Conservation (phyloP, 2,888 invertebrate genomes). For the Urechis unicinctus region DNA sequence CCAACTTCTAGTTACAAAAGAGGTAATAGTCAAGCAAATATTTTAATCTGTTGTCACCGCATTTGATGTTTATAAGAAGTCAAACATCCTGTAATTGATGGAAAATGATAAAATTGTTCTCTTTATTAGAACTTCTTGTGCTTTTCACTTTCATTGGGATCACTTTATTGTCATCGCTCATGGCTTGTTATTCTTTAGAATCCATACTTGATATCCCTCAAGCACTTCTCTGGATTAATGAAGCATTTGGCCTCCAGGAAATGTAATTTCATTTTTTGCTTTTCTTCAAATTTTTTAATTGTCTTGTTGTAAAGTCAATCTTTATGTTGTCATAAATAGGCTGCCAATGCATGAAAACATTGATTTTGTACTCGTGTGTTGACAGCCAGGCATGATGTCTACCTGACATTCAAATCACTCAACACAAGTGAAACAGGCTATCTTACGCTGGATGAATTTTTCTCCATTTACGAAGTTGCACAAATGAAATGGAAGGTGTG, state of each 20-base stretch:
- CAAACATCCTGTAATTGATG: too few species aligned
- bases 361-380: too few species aligned
- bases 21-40: slow-evolving; percentile 36
- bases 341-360: neutral
- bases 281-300: neutral
- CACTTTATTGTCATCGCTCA: neutral
- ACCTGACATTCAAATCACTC: slow-evolving; percentile 74
- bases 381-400: slow-evolving; percentile 67
- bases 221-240: slow-evolving; percentile 76
- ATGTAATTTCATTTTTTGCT: slow-evolving; percentile 52
- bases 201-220: slow-evolving; percentile 59
- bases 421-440: slow-evolving; percentile 65
- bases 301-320: neutral
- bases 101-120: too few species aligned
- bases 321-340: neutral
- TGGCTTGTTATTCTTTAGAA: neutral
- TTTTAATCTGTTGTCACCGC: too few species aligned
- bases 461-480: slow-evolving; percentile 65
- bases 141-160: too few species aligned
- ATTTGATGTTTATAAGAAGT: too few species aligned
- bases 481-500: slow-evolving; percentile 65
- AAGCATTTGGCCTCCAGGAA: slow-evolving; percentile 70
- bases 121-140: too few species aligned
- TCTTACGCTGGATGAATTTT: slow-evolving; percentile 68
- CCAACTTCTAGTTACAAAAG: slow-evolving; percentile 70